Conservation (phyloP, 2,113 vertebrate genomes). For the Ictidomys tridecemlineatus region DNA sequence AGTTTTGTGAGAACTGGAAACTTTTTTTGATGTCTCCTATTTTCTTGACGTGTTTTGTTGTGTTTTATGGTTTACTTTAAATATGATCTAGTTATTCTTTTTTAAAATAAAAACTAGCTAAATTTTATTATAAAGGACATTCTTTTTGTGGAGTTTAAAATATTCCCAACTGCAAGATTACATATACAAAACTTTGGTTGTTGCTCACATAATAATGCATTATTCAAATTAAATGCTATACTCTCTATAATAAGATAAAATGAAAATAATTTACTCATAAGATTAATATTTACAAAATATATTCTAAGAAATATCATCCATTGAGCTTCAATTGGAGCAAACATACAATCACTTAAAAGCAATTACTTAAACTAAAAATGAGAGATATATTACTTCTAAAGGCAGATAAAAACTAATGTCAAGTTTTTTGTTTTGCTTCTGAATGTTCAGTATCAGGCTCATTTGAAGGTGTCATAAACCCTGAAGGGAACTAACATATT, state of each 20-base stretch:
- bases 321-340: too few species aligned
- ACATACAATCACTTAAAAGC: too few species aligned
- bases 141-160: conserved; percentile 72
- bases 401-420: too few species aligned
- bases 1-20: too few species aligned
- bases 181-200: conserved; percentile 70
- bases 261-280: conserved; percentile 87
- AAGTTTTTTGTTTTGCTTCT: too few species aligned
- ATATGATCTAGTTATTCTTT: too few species aligned
- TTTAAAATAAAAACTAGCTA: conserved; percentile 59
- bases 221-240: conserved; percentile 81
- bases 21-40: too few species aligned
- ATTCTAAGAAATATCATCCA: too few species aligned
- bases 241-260: conserved; percentile 78
- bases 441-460: not conserved
- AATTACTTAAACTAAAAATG: too few species aligned
- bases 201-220: conserved; percentile 77
- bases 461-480: conserved; percentile 62
- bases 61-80: too few species aligned
- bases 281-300: conserved; percentile 77
- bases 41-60: too few species aligned
- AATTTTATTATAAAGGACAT: conserved; percentile 78
- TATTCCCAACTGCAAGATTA: conserved; percentile 67
- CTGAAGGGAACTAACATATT: conserved; percentile 78
- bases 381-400: too few species aligned